phyloP scores from a whole-genome alignment of 2,797 vertebrate species.

The Emydoidea blandingii region DNA sequence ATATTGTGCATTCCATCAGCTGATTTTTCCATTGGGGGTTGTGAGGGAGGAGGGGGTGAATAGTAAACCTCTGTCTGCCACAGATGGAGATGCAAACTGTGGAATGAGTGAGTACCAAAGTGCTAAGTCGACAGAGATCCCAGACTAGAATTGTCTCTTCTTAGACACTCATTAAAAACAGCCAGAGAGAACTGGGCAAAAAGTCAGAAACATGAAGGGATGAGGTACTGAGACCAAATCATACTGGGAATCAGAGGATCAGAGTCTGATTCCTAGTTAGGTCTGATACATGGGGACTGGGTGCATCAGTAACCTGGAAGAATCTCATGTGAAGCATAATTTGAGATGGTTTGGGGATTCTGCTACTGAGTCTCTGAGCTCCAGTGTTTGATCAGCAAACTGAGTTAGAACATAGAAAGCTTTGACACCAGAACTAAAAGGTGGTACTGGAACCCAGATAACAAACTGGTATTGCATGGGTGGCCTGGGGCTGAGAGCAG shows the following conservation, averaged over 20 bases:
- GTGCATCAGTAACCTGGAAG: background rate
- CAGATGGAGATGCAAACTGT: background rate
- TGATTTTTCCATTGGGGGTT: background rate
- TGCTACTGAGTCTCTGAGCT: background rate
- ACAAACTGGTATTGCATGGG: background rate
- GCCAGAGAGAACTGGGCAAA: background rate
- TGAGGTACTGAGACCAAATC: background rate
- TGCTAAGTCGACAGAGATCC: background rate
- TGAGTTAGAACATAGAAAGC: background rate
- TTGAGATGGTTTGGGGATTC: background rate
- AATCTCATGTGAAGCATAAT: background rate
- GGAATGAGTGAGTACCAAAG: background rate
- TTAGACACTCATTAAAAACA: rapidly evolving
- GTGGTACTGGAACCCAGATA: background rate
- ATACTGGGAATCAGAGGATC: background rate
- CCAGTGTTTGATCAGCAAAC: background rate
- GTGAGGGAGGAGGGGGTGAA: background rate
- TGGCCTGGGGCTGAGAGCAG: background rate
- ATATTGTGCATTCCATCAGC: conserved; percentile 24
- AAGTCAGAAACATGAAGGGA: background rate
- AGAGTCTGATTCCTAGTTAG: background rate
- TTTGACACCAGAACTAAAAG: background rate
- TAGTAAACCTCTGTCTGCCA: conserved; percentile 12
- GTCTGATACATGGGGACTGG: background rate
- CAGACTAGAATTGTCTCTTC: background rate